phyloP scores from a whole-genome alignment of 1,140 invertebrate genomes.

The Drosophila athabasca region DNA sequence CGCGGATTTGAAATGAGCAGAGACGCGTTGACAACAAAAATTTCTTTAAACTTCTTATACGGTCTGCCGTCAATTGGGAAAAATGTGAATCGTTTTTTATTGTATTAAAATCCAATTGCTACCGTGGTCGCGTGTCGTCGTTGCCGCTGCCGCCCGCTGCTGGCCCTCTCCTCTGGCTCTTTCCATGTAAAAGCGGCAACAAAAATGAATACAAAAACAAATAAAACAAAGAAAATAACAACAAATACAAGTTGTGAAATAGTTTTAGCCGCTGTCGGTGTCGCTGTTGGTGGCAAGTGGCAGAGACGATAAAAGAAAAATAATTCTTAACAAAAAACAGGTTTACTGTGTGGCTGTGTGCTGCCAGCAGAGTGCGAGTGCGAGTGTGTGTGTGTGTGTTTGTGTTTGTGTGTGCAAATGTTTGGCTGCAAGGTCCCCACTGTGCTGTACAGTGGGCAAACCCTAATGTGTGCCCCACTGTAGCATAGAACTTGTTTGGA shows the following conservation, averaged over 20 bases:
- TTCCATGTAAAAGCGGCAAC: neutral
- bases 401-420: constrained; percentile 20
- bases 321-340: constrained; percentile 47
- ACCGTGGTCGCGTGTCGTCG: too few species aligned
- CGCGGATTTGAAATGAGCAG: too few species aligned
- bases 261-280: constrained; percentile 10
- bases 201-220: constrained; percentile 25
- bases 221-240: constrained; percentile 11
- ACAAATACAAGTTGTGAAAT: constrained; percentile 50
- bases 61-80: too few species aligned
- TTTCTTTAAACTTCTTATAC: too few species aligned
- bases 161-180: too few species aligned
- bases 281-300: constrained; percentile 18
- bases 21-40: too few species aligned
- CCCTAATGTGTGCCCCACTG: constrained; percentile 28
- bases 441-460: constrained; percentile 36
- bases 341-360: constrained; percentile 23
- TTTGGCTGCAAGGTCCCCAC: constrained; percentile 13
- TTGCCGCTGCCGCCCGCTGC: too few species aligned
- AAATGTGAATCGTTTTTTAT: too few species aligned
- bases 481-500: constrained; percentile 41
- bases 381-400: neutral
- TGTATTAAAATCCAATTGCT: too few species aligned
- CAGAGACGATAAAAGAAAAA: constrained; percentile 43
- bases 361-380: constrained; percentile 2